These are phyloP conservation scores for Tamandua tetradactyla DNA, from an alignment of 2,797 vertebrate species.

Conservation along the genomic window DNA sequence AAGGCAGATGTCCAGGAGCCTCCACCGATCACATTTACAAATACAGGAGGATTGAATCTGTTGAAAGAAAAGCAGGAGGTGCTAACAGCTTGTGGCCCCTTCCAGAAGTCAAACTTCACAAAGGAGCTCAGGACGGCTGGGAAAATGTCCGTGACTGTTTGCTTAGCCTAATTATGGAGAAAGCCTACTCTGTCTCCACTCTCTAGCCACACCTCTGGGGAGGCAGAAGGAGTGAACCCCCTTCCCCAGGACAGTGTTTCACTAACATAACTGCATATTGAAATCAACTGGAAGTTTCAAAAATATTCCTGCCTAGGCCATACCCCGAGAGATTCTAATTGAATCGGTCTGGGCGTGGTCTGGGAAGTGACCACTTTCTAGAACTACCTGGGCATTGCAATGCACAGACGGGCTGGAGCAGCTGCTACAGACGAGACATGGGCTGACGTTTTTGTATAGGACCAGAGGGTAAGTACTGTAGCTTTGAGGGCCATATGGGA, in stretches of 20 bases:
- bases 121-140: neutral
- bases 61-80: neutral
- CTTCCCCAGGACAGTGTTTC: neutral
- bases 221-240: neutral
- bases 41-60: neutral
- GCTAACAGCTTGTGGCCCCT: neutral
- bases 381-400: neutral
- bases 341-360: neutral
- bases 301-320: neutral
- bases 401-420: neutral
- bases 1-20: neutral
- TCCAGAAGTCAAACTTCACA: neutral
- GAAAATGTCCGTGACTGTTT: neutral
- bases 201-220: neutral
- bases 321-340: constrained; percentile 23
- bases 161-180: neutral
- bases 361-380: constrained; percentile 6
- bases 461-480: neutral
- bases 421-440: neutral
- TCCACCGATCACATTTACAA: neutral
- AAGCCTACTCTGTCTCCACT: neutral
- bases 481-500: neutral
- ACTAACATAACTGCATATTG: neutral
- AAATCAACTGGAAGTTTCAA: constrained; percentile 22
- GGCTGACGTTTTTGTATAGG: neutral